Base-by-base conservation (phyloP, 2,797 vertebrate genomes). In the Emys orbicularis region DNA sequence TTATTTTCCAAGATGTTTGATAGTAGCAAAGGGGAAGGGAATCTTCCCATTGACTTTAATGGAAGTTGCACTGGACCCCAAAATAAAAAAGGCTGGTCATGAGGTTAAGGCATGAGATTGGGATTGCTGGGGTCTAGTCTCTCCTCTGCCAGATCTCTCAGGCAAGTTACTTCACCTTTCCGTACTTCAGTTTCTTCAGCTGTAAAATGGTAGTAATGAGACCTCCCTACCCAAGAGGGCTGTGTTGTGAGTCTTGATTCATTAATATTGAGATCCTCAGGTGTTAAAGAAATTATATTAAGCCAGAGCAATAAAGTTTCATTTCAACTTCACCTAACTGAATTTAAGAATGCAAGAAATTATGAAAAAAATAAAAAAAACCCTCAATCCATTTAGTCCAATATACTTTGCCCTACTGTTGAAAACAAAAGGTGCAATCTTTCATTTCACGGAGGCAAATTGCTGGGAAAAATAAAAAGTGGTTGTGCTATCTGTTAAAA, bases 401-500 rank as follows among this genome's bases (percentile, higher is more conserved):
- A 56, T 31, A 6, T 31, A 50, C 79, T 94, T 97, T 57, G 84
- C 92, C 92, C 82, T 86, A 29, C 4, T 15, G 34, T 47, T 56
- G 0, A 2, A 37, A 76, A 88, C 37, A 41, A 93, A 96, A 90
- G 88, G 65, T 91, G 93, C 96, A 93, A n/a, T 87, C 92, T 86
- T 97, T 97, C 91, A 86, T 95, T 96, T 94, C 10, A 8, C 76
- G 56, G 81, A 96, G 88, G 92, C 91, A 95, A 96, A 97, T 92
- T 88, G 94, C 80, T 95, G 82, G 83, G 91, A 90, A 95, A 94
- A 95, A 93, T 92, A 91, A 92, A 93, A 94, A 96, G 88, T 79
- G 92, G 37, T 44, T 56, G 83, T 77, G 31, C 6, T 97, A 95
- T 97, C 94, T 84, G 86, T 94, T 97, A 96, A 94, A 94, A 93